These are phyloP conservation scores for Hartigia nigra DNA, from an alignment of 2,888 invertebrate species.

Conservation along the genomic window DNA sequence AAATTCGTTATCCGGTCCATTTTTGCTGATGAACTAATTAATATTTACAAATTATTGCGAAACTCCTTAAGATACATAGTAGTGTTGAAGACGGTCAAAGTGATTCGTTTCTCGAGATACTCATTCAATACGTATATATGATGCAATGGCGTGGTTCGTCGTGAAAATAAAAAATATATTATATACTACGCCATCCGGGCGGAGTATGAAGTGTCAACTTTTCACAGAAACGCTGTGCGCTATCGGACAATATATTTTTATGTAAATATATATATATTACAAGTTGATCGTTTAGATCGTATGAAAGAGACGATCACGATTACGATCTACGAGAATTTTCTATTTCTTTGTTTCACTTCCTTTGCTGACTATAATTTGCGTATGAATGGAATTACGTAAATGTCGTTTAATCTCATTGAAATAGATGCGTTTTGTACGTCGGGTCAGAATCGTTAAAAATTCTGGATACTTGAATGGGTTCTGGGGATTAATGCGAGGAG, in stretches of 20 bases:
- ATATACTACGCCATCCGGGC: background rate
- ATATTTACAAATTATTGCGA: background rate
- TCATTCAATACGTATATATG: background rate
- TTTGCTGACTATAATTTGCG: background rate
- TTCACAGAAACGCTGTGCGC: slow-evolving; percentile 3
- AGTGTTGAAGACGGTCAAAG: background rate
- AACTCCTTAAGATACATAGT: background rate
- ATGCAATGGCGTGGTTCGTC: background rate
- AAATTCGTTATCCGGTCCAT: background rate
- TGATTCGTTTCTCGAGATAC: background rate
- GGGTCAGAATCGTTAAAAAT: background rate
- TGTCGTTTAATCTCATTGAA: background rate
- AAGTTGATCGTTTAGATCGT: background rate
- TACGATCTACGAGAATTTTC: slow-evolving; percentile 20
- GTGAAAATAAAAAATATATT: slow-evolving; percentile 7
- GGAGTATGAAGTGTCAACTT: background rate
- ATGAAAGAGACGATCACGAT: slow-evolving; percentile 4
- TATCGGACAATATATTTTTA: slow-evolving; percentile 10
- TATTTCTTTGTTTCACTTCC: slow-evolving; percentile 10
- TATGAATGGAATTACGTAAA: background rate
- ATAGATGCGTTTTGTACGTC: background rate
- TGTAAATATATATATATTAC: background rate
- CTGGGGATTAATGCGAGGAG: background rate
- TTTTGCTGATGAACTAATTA: background rate
- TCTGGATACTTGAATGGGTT: slow-evolving; percentile 1